Conservation (phyloP, 2,797 vertebrate species). For the Periparus ater region DNA sequence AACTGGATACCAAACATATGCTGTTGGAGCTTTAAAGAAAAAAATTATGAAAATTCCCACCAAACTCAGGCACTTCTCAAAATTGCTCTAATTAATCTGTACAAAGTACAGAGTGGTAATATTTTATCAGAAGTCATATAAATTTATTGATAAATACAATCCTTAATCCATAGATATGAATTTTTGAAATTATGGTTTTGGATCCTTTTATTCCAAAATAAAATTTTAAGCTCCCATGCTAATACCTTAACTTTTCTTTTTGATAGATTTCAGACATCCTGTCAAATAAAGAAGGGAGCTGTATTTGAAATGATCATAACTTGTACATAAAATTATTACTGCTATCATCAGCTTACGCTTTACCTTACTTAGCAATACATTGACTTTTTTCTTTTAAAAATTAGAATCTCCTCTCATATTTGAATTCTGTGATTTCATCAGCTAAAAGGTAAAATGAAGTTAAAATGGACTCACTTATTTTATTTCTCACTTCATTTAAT, state of each 20-base stretch:
- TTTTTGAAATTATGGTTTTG: neutral
- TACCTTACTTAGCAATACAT: neutral
- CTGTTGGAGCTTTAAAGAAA: neutral
- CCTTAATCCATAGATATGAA: neutral
- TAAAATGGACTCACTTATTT: conserved; percentile 87
- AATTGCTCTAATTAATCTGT: neutral
- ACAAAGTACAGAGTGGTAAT: neutral
- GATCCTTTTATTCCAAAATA: neutral
- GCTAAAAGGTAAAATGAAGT: neutral
- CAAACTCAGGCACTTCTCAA: neutral
- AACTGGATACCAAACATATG: neutral
- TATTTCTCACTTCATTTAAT: conserved; percentile 81
- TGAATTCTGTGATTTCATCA: neutral
- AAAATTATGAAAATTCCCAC: rapidly evolving
- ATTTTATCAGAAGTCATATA: neutral
- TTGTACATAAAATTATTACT: neutral
- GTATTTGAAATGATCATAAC: neutral
- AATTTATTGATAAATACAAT: neutral
- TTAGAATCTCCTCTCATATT: neutral
- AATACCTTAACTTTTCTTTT: neutral
- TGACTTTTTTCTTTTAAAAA: neutral
- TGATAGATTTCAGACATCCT: neutral
- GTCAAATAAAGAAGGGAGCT: neutral
- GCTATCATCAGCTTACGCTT: neutral
- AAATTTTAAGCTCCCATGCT: neutral